Evolutionary conservation across 2,888 invertebrate species (phyloP).

Genomic region (Cepaea hortensis): DNA sequence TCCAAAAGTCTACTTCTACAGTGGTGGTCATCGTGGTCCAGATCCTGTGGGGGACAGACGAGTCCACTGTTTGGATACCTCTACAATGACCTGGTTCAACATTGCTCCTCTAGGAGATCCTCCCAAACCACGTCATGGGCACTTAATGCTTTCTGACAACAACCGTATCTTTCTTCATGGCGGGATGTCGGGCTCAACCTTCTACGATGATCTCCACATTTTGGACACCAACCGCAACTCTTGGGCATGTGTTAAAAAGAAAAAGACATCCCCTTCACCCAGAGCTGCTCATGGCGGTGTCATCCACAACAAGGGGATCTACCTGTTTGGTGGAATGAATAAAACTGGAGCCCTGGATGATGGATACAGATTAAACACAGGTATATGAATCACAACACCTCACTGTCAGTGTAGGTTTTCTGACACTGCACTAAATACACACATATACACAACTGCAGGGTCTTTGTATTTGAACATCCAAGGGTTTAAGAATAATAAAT

Average conservation of each 20-base stretch:
- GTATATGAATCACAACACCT: conserved; percentile 51
- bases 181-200: conserved; percentile 73
- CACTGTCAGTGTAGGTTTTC: too few relatives aligned
- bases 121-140: conserved; percentile 75
- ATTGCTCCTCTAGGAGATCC: conserved; percentile 68
- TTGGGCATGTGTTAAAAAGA: conserved; percentile 70
- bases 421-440: too few relatives aligned
- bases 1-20: conserved; percentile 71
- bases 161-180: conserved; percentile 73
- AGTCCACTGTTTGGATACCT: conserved; percentile 70
- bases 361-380: conserved; percentile 69
- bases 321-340: conserved; percentile 75
- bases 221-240: conserved; percentile 69
- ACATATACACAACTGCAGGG: too few relatives aligned
- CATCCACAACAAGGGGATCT: conserved; percentile 63
- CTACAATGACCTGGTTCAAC: conserved; percentile 67
- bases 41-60: conserved; percentile 73
- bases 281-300: conserved; percentile 74
- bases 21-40: conserved; percentile 73
- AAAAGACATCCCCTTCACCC: conserved; percentile 67
- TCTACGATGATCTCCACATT: conserved; percentile 74
- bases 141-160: conserved; percentile 70
- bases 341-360: conserved; percentile 74
- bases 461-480: too few relatives aligned
- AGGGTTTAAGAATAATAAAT: too few relatives aligned